Evolutionary conservation across 2,113 vertebrate species (phyloP).

Genomic region (Gambusia holbrooki): DNA sequence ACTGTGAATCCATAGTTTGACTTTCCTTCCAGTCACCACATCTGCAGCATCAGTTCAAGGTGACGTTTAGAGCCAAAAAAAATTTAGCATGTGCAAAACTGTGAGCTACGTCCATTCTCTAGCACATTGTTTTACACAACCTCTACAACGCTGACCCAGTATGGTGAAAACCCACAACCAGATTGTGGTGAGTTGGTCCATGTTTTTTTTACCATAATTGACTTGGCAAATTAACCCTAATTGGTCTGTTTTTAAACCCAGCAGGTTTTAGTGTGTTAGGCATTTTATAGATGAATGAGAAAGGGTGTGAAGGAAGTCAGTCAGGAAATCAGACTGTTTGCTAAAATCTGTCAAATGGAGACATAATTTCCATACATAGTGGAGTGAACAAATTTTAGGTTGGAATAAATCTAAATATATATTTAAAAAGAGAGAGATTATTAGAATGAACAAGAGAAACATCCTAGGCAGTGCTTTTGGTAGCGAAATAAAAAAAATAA

Average conservation of each 20-base stretch:
- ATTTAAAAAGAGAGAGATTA: neutral
- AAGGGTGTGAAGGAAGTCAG: constrained; percentile 17
- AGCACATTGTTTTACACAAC: neutral
- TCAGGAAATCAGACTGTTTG: constrained; percentile 41
- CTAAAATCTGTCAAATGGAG: constrained; percentile 65
- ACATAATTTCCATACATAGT: constrained; percentile 30
- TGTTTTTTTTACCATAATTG: too few relatives aligned
- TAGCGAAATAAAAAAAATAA: neutral
- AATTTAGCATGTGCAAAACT: neutral
- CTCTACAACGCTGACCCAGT: neutral
- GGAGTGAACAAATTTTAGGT: neutral
- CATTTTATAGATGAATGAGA: constrained; percentile 33
- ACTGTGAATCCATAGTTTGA: too few relatives aligned
- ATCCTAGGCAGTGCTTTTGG: neutral
- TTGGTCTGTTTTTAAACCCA: neutral
- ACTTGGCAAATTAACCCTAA: too few relatives aligned
- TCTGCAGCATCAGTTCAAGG: neutral
- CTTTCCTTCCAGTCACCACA: neutral
- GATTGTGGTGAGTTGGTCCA: neutral
- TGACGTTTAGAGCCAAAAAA: too few relatives aligned
- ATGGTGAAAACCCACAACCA: neutral
- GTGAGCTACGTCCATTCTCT: neutral
- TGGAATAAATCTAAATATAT: neutral
- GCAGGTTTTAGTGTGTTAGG: constrained; percentile 2
- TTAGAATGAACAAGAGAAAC: neutral